A percentile compares a stretch with the other conserved stretches of the same genome.
Conservation (phyloP, 2,797 vertebrate species). For the Scyliorhinus canicula region DNA sequence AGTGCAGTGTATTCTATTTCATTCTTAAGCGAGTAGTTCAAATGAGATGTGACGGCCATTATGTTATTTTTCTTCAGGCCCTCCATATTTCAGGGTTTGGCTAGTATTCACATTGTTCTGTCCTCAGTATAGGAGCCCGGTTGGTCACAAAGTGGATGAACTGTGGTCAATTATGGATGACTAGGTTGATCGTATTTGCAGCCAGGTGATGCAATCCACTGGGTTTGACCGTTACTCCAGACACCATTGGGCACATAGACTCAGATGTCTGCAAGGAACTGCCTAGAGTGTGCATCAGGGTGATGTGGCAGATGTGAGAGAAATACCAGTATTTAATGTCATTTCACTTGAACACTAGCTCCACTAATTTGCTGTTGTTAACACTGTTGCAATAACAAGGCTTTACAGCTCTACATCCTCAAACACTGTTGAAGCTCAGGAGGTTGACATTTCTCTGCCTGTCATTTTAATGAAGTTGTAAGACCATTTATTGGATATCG, state of each 20-base stretch:
- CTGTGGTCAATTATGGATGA: neutral
- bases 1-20: neutral
- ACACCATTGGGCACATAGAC: neutral
- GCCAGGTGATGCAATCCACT: neutral
- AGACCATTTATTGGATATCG: neutral
- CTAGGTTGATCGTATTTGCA: neutral
- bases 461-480: slow-evolving; percentile 4
- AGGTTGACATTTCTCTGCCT: neutral
- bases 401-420: slow-evolving; percentile 21
- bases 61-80: neutral
- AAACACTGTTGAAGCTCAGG: neutral
- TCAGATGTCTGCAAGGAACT: neutral
- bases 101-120: neutral
- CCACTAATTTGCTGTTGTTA: slow-evolving; percentile 22
- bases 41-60: neutral
- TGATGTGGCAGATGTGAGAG: neutral
- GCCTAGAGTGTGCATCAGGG: neutral
- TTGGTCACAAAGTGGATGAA: neutral
- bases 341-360: neutral
- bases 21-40: neutral
- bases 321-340: neutral
- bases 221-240: neutral
- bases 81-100: neutral
- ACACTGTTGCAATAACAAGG: neutral
- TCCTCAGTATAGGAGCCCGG: neutral